Conservation (phyloP, 2,797 vertebrate genomes). For the Neosilurus mollespiculum region DNA sequence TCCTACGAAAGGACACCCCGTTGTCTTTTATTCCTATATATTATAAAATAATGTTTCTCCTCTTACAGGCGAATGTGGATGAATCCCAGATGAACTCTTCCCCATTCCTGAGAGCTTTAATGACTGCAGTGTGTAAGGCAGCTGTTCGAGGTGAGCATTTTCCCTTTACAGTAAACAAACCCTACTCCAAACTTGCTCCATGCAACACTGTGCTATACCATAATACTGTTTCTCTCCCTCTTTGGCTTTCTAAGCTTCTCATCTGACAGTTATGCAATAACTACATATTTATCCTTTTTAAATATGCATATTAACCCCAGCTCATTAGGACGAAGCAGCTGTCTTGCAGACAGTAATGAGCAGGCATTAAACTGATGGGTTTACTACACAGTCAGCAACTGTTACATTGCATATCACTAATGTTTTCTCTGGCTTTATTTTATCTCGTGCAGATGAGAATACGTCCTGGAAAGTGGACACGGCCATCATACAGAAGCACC, state of each 20-base stretch:
- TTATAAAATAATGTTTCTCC: constrained; percentile 13
- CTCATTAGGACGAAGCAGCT: not conserved
- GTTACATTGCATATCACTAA: not conserved
- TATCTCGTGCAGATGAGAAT: constrained; percentile 80
- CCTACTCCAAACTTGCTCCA: not conserved
- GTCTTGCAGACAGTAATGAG: not conserved
- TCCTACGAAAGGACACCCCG: not conserved
- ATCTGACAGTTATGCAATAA: not conserved
- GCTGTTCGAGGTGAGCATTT: constrained; percentile 88
- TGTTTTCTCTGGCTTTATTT: not conserved
- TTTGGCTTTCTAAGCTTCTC: not conserved
- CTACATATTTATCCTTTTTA: not conserved
- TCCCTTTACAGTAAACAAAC: constrained; percentile 25
- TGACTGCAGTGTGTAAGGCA: constrained; percentile 97
- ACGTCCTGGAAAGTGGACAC: constrained; percentile 91
- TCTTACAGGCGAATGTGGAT: constrained; percentile 87
- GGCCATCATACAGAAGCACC: constrained; percentile 90
- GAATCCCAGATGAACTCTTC: constrained; percentile 95
- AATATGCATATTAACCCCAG: not conserved
- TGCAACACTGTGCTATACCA: not conserved
- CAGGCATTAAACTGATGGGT: not conserved
- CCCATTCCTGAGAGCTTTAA: constrained; percentile 96
- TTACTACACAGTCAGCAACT: not conserved
- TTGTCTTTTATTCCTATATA: not conserved
- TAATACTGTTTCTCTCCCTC: not conserved